phyloP scores from a whole-genome alignment of 2,888 invertebrate species.

The Caenorhabditis sp. region DNA sequence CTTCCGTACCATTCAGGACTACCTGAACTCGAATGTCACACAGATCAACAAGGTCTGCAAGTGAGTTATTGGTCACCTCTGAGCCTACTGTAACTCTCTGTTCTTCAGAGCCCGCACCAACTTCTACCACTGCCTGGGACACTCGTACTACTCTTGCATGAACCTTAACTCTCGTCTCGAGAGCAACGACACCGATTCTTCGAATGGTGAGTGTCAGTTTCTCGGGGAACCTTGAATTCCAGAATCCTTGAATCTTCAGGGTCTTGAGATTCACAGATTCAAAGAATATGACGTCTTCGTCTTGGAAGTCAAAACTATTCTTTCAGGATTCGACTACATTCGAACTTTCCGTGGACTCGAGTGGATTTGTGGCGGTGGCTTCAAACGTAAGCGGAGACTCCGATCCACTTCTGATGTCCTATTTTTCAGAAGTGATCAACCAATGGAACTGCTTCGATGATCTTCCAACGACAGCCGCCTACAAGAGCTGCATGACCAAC shows the following conservation, averaged over 20 bases:
- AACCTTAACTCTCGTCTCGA: constrained; percentile 69
- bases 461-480: constrained; percentile 49
- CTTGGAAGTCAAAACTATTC: not conserved
- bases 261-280: too few species aligned
- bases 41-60: constrained; percentile 69
- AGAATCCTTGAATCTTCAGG: too few species aligned
- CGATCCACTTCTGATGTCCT: too few species aligned
- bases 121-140: constrained; percentile 77
- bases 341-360: constrained; percentile 74
- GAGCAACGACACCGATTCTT: constrained; percentile 62
- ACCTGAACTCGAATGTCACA: constrained; percentile 56
- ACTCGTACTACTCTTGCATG: constrained; percentile 74
- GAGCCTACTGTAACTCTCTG: constrained; percentile 18
- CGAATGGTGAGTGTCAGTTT: too few species aligned
- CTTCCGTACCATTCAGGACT: constrained; percentile 59
- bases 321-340: constrained; percentile 72
- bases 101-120: constrained; percentile 69
- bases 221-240: too few species aligned
- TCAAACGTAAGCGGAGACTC: constrained; percentile 55
- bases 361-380: constrained; percentile 76
- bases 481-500: constrained; percentile 58
- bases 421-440: constrained; percentile 60
- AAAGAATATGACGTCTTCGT: too few species aligned
- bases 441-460: constrained; percentile 61
- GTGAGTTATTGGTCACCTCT: too few species aligned